Evolutionary conservation across 2,113 vertebrate species (phyloP).

Genomic region (Dinomys branickii): DNA sequence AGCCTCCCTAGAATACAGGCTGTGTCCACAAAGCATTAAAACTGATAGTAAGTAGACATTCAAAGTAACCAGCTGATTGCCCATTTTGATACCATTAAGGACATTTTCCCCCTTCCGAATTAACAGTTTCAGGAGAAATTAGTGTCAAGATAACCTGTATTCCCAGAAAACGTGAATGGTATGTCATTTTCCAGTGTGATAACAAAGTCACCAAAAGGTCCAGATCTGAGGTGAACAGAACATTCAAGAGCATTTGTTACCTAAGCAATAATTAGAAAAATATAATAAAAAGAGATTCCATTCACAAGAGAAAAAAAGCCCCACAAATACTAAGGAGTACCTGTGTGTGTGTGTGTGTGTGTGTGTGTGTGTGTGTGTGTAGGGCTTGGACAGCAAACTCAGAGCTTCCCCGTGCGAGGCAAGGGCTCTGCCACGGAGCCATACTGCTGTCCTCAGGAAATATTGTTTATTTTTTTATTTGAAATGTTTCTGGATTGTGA

Average conservation of each 20-base stretch:
- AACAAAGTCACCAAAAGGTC: not conserved
- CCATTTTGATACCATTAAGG: not conserved
- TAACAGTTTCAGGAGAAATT: not conserved
- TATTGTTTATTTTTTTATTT: too few species aligned
- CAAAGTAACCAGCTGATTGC: not conserved
- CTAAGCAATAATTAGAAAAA: not conserved
- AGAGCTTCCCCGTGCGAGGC: too few species aligned
- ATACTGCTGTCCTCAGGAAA: too few species aligned
- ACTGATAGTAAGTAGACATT: not conserved
- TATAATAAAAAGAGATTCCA: not conserved
- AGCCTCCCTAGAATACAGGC: too few species aligned
- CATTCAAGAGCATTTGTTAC: not conserved
- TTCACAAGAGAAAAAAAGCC: constrained; percentile 26
- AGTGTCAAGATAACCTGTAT: constrained; percentile 20
- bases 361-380: too few species aligned
- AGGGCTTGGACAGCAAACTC: too few species aligned
- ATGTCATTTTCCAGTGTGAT: constrained; percentile 9
- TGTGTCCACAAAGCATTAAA: too few species aligned
- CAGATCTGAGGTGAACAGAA: not conserved
- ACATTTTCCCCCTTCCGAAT: not conserved
- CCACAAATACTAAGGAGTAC: not conserved
- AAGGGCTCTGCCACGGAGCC: too few species aligned
- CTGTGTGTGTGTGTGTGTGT: too few species aligned
- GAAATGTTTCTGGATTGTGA: too few species aligned
- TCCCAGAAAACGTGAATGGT: not conserved